Conservation (phyloP, 2,888 invertebrate species). For the Apocheima hispidaria region DNA sequence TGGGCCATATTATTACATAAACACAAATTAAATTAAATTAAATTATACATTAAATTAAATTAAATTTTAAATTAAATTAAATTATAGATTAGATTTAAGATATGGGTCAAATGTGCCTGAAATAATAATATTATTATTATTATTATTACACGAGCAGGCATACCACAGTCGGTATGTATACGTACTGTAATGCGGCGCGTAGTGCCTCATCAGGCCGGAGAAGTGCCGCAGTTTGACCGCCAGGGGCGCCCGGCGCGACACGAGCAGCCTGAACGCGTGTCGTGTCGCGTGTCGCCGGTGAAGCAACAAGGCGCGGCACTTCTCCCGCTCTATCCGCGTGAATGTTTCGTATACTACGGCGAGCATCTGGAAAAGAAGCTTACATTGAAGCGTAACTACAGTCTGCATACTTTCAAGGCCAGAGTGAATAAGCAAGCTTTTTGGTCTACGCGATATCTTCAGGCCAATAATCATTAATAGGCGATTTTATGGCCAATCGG, state of each 20-base stretch:
- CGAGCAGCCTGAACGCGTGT: constrained; percentile 92
- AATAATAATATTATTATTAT: too few relatives aligned
- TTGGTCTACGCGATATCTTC: too few relatives aligned
- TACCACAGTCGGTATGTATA: constrained; percentile 13
- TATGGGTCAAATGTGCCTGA: too few relatives aligned
- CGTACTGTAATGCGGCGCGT: constrained; percentile 88
- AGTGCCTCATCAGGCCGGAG: constrained; percentile 92
- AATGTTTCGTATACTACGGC: constrained; percentile 97
- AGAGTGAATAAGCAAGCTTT: not conserved
- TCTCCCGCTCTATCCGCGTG: constrained; percentile 93
- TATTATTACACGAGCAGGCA: too few relatives aligned
- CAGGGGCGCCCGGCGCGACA: constrained; percentile 90
- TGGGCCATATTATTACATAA: too few relatives aligned
- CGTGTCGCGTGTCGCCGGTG: constrained; percentile 94
- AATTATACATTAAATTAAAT: too few relatives aligned
- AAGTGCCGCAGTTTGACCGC: constrained; percentile 91
- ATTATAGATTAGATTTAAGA: too few relatives aligned
- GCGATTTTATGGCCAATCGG: too few relatives aligned
- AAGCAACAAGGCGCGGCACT: constrained; percentile 92
- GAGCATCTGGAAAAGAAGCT: constrained; percentile 87
- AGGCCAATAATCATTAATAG: not conserved
- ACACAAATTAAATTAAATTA: too few relatives aligned
- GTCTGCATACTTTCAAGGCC: not conserved
- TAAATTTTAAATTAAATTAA: too few relatives aligned
- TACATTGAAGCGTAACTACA: not conserved